These are phyloP conservation scores for Phylloscopus whistleri DNA, from an alignment of 2,113 vertebrate genomes.

Conservation along the genomic window DNA sequence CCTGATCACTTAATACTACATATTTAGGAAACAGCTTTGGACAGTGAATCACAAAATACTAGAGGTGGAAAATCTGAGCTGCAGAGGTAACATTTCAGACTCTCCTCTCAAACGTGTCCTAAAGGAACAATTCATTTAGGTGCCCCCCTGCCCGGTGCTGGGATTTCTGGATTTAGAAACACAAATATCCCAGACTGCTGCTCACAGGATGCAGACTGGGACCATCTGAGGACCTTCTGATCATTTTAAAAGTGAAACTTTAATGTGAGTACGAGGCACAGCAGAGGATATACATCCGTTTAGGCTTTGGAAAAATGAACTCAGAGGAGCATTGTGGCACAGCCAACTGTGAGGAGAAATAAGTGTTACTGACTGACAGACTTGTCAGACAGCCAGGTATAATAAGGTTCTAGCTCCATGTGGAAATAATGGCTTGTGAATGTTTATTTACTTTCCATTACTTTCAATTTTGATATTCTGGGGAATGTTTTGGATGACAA, in stretches of 20 bases:
- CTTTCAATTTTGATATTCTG: constrained; percentile 25
- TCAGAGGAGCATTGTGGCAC: neutral
- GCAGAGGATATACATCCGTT: neutral
- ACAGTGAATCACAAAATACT: neutral
- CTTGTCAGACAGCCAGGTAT: constrained; percentile 29
- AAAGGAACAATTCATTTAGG: neutral
- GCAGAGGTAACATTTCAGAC: neutral
- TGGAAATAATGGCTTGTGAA: constrained; percentile 32
- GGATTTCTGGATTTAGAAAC: neutral
- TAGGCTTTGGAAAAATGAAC: neutral
- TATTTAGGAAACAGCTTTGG: constrained; percentile 12
- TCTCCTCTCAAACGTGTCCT: neutral
- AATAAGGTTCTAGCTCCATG: constrained; percentile 20
- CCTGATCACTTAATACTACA: neutral
- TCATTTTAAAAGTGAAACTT: neutral
- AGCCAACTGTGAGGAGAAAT: neutral
- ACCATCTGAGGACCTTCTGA: neutral
- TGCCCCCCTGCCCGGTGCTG: neutral
- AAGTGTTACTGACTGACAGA: constrained; percentile 32
- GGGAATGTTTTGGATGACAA: constrained; percentile 15
- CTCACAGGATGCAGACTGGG: neutral
- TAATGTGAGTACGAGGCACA: neutral
- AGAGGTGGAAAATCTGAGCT: neutral
- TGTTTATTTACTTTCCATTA: constrained; percentile 48
- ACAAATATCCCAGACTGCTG: neutral